Base-by-base conservation (phyloP, 2,113 vertebrate species). In the Lophius piscatorius region DNA sequence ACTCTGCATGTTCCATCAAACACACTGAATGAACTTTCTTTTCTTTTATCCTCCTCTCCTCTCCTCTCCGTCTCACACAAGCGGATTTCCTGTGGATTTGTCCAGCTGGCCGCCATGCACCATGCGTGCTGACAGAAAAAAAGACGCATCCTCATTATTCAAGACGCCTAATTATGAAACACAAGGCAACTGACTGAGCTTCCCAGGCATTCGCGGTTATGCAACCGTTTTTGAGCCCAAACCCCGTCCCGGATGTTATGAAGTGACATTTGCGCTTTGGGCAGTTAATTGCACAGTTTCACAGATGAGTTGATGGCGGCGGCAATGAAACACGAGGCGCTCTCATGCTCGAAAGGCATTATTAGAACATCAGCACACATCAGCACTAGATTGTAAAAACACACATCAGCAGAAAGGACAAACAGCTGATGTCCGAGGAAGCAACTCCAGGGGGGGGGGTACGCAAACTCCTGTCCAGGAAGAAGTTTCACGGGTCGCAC, bases 201-300 rank as follows among this genome's bases (percentile, higher is more conserved):
- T 84, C 29, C 48, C 17, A n/a, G 35, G 59, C 46, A 4, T 64
- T 46, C 29, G 3, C 24, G n/a, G 59, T 88, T 84, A 79, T 23
- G 67, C 69, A 89, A 85, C 73, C 2, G 35, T 64, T 69, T 64
- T 52, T 75, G 55, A 70, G 75, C 76, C n/a, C n/a, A n/a, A n/a
- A n/a, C 52, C 65, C 3, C 70, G 78, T 44, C 60, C 62, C 68
- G 58, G 84, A 85, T 87, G 78, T 81, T 72, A 57, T 65, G 52
- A 63, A 80, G 74, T n/a, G 21, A 75, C 73, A 63, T 58, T 77
- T 79, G 48, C 3, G 36, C 61, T 41, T n/a, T 57, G 42, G 78
- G 74, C 56, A 51, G 74, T 78, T 84, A 78, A 86, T 84, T 74
- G 73, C 21, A 29, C 75, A 18, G 70, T 81, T 87, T 87, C 59